Evolutionary conservation across 2,888 invertebrate genomes (phyloP).

Genomic region (Parasteatoda lunata): DNA sequence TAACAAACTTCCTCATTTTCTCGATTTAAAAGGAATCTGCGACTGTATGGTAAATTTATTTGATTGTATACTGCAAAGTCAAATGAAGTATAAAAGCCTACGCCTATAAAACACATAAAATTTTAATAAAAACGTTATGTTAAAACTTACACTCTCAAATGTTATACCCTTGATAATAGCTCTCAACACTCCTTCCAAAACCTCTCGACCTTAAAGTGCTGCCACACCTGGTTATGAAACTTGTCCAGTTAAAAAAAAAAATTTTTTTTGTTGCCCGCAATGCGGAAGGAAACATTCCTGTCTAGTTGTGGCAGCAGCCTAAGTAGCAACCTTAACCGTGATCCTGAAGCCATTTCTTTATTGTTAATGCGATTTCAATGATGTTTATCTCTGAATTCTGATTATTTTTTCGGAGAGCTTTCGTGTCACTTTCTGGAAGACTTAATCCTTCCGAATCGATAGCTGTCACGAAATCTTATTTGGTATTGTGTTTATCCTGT

Average conservation of each 20-base stretch:
- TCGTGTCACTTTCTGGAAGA: constrained; percentile 3
- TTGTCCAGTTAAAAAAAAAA: constrained; percentile 22
- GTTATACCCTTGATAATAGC: too few relatives aligned
- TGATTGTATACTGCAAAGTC: too few relatives aligned
- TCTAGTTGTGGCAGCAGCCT: not conserved
- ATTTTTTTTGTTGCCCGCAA: constrained; percentile 6
- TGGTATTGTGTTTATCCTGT: constrained; percentile 12
- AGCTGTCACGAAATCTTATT: constrained; percentile 23
- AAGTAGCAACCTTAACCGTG: not conserved
- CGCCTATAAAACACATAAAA: too few relatives aligned
- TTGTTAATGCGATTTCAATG: not conserved
- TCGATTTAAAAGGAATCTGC: too few relatives aligned
- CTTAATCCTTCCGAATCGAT: constrained; percentile 38
- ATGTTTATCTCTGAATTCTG: constrained; percentile 4
- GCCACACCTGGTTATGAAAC: constrained; percentile 40
- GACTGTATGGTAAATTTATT: too few relatives aligned
- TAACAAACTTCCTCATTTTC: too few relatives aligned
- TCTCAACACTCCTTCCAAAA: not conserved
- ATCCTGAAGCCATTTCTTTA: not conserved
- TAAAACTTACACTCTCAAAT: too few relatives aligned
- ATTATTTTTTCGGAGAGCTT: not conserved
- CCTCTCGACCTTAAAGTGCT: constrained; percentile 21
- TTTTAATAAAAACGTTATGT: too few relatives aligned
- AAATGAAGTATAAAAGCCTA: too few relatives aligned
- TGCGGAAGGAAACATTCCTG: constrained; percentile 32